Evolutionary conservation across 2,888 invertebrate species (phyloP), one percentile per base, ranked within the genome.

Genomic region (Acrobasis repandana): DNA sequence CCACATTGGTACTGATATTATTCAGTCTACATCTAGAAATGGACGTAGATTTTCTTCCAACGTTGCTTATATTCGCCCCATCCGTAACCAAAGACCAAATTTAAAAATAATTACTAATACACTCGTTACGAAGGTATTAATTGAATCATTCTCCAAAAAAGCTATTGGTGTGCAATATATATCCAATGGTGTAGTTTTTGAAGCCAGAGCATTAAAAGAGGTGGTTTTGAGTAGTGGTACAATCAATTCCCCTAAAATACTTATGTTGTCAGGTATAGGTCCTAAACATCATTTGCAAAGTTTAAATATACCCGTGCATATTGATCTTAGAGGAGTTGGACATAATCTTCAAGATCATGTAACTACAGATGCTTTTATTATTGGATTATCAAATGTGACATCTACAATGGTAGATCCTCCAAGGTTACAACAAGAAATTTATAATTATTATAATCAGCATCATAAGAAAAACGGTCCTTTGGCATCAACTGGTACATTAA

Each of bases 271-370:
- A 58, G 95, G 95, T 2, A 86, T 96, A 33, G 95, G 95, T 6
- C 94, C 95, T 0, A 87, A 86, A 65, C 82, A 90, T 36, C 93
- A 94, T 65, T 80, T 95, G 16, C 71, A 86, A 62, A 79, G 79
- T 61, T 74, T 93, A 9, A 84, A 89, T 43, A 94, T 95, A 58
- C 85, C 92, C 1, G 91, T 95, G 0, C 77, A 95, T 5, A 86
- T 93, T 51, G 93, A 96, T 82, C 85, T 96, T 56, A 93, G 93
- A 34, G 58, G 58, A 54, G 96, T 96, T 0, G 96, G 96, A 0
- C 86, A 93, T 67, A 96, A 96, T 79, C 85, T 96, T 1, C 96
- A 96, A 74, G 95, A 96, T 74, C 96, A 96, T 74, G 92, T 95
- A 0, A 95, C 96, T 0, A 92, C 94, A 9, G 93, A 94, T 69